phyloP scores from a whole-genome alignment of 2,888 invertebrate genomes.

The Cotesia congregata region DNA sequence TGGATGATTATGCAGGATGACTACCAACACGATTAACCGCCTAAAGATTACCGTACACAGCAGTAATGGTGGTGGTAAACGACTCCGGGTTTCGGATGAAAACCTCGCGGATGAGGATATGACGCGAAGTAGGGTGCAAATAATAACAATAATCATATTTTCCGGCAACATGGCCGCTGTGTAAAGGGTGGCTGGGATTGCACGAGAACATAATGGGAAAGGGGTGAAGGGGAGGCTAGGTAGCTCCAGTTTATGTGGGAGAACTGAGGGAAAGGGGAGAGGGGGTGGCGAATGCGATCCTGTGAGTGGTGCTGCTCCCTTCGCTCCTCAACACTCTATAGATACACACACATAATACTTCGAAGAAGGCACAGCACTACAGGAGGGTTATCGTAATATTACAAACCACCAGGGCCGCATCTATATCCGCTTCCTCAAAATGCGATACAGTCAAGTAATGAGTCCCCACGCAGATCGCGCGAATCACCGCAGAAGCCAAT shows the following conservation, averaged over 20 bases:
- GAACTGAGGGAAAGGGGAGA: conserved; percentile 25
- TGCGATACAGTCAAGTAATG: conserved; percentile 55
- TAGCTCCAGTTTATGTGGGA: conserved; percentile 50
- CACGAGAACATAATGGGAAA: conserved; percentile 6
- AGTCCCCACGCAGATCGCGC: conserved; percentile 62
- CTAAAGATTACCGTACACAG: conserved; percentile 43
- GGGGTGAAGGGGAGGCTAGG: conserved; percentile 21
- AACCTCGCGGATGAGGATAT: conserved; percentile 49
- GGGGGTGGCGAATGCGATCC: conserved; percentile 42
- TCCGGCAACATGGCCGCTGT: conserved; percentile 69
- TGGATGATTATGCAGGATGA: conserved; percentile 3
- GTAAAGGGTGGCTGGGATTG: conserved; percentile 60
- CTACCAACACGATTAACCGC: conserved; percentile 1
- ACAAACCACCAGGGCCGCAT: conserved; percentile 69
- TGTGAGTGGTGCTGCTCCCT: conserved; percentile 43
- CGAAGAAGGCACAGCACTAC: conserved; percentile 42
- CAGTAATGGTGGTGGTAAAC: conserved; percentile 31
- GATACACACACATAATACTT: too few species aligned
- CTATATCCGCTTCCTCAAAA: conserved; percentile 54
- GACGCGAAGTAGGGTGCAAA: conserved; percentile 65
- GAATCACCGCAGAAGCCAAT: conserved; percentile 61
- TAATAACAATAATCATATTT: conserved; percentile 71
- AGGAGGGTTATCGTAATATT: conserved; percentile 70
- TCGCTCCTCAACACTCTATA: conserved; percentile 43
- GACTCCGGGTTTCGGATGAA: conserved; percentile 35